A percentile compares a stretch with the other conserved stretches of the same genome.
These are phyloP conservation scores for Drosophila pseudoananassae DNA, from an alignment of 1,140 invertebrate species.

Conservation along the genomic window DNA sequence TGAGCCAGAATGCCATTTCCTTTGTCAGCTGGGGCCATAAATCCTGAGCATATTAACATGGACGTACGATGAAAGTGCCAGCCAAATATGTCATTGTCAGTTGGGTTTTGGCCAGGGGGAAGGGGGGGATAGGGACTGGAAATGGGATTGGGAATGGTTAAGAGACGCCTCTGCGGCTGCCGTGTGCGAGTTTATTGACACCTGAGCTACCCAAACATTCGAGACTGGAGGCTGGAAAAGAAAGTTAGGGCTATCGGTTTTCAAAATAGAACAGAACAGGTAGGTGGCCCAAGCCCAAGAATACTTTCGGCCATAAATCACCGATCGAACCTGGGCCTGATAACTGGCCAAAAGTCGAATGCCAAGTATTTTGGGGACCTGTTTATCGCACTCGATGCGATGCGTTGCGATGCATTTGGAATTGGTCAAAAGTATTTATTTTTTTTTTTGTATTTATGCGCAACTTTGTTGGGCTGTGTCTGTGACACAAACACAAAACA, in stretches of 20 bases:
- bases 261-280: constrained; percentile 24
- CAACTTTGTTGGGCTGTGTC: constrained; percentile 50
- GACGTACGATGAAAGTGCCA: constrained; percentile 80
- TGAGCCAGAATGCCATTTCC: constrained; percentile 74
- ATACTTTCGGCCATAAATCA: constrained; percentile 71
- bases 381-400: constrained; percentile 43
- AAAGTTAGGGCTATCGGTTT: constrained; percentile 36
- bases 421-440: constrained; percentile 76
- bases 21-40: constrained; percentile 71
- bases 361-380: constrained; percentile 48
- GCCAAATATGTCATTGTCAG: constrained; percentile 82
- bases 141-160: constrained; percentile 14
- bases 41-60: constrained; percentile 79
- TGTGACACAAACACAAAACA: constrained; percentile 71
- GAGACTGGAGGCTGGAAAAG: constrained; percentile 19
- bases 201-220: constrained; percentile 64
- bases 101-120: constrained; percentile 15
- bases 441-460: constrained; percentile 57
- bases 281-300: constrained; percentile 35
- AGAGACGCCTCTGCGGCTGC: constrained; percentile 64
- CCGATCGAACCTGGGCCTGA: constrained; percentile 55
- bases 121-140: constrained; percentile 2
- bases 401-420: constrained; percentile 57
- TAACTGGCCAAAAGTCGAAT: constrained; percentile 63
- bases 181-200: constrained; percentile 71